Evolutionary conservation across 2,888 invertebrate genomes (phyloP), one percentile per base, ranked within the genome.

Genomic region (Danaus chrysippus): DNA sequence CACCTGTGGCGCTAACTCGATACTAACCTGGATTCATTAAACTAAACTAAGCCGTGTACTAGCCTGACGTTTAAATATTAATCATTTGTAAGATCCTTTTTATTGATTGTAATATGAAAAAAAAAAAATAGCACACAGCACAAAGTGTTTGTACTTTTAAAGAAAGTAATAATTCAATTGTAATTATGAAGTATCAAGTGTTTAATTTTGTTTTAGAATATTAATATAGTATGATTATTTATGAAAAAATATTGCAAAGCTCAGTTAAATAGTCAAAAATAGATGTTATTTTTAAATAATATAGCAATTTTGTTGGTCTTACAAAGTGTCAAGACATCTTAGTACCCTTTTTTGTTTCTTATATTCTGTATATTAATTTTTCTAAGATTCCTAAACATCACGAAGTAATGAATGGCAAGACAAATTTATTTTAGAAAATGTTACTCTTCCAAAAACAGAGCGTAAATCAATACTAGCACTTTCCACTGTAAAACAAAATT

Each of bases 1-100:
- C 67, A 68, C 68, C 67, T 68, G 67, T 68, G 52, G 68, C 59
- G 34, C 59, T 68, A 65, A 68, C 64, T 62, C 65, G 59, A 64
- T 65, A 65, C 61, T 56, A 60, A 61, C 58, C 58, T 63, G 56
- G 60, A 62, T 62, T 65, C 57, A 62, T 65, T 65, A 52, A 65
- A 67, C 65, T 67, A 65, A 56, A 17, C 43, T 55, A 59, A 58
- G 46, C 58, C 42, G 53, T 64, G 55, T 42, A 62, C 64, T 62
- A 59, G 56, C 54, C 57, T 46, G 49, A 49, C 53, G 62, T 62
- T 58, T 59, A 61, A 64, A 63, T 64, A 61, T 61, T 62, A 63
- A 68, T 59, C 55, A 46, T 52, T 59, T 54, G n/a, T 44, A 60
- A 63, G 44, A 41, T 46, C 57, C 60, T 54, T 44, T 42, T 55